A percentile compares a stretch with the other conserved stretches of the same genome.
These are phyloP conservation scores for Ennomos quercinarius DNA, from an alignment of 2,888 invertebrate species.

Conservation along the genomic window DNA sequence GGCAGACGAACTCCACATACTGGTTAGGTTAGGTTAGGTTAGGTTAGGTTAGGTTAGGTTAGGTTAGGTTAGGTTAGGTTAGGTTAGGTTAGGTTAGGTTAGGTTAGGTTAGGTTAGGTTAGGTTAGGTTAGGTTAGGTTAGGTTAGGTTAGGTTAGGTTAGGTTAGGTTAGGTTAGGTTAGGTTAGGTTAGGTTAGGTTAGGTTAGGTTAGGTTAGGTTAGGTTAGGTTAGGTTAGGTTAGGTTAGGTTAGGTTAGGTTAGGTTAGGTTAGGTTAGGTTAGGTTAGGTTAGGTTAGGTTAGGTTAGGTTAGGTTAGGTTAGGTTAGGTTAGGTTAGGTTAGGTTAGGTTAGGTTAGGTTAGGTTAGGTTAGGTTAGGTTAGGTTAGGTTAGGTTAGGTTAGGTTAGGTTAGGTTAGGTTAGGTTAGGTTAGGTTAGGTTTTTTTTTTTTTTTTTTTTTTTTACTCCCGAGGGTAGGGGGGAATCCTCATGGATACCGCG, in stretches of 20 bases:
- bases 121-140: slow-evolving; percentile 29
- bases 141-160: slow-evolving; percentile 27
- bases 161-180: slow-evolving; percentile 34
- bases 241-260: slow-evolving; percentile 34
- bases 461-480: no score
- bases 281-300: slow-evolving; percentile 28
- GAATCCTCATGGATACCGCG: no score
- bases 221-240: slow-evolving; percentile 27
- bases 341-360: no score
- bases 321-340: no score
- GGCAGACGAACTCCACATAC: no score
- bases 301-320: no score
- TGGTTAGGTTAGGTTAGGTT: slow-evolving; percentile 27
- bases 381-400: no score
- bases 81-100: slow-evolving; percentile 30
- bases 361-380: no score
- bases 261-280: slow-evolving; percentile 34
- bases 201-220: no score
- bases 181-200: slow-evolving; percentile 27
- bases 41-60: slow-evolving; percentile 27
- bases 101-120: slow-evolving; percentile 30
- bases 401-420: no score
- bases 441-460: no score
- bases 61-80: slow-evolving; percentile 31
- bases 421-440: no score